Evolutionary conservation across 2,888 invertebrate species (phyloP), one percentile per base, ranked within the genome.

Genomic region (Deroplatys truncata): DNA sequence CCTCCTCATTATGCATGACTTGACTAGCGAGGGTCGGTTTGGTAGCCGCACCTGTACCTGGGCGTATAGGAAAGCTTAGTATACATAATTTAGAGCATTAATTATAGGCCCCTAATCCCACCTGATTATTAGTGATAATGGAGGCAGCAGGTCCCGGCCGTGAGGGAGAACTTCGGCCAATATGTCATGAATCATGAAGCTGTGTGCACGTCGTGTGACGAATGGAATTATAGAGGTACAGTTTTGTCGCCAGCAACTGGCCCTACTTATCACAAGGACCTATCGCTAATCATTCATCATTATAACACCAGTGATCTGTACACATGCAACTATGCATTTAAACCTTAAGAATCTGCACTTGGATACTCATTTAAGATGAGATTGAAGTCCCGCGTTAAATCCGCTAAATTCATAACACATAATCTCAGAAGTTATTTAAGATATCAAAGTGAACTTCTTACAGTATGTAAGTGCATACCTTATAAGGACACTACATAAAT

Each of bases 11-110:
- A 86, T 86, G 86, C 82, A 86, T 86, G 86, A 83, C 56, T 83
- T 35, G 87, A 3, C 87, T 29, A 72, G 56, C 56, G 56, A 72
- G 83, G 8, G 43, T 31, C 83, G 43, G 87, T 86, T 85, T 86
- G 86, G 43, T 86, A 3, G 31, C 31, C 31, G 87, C 89, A 87
- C 89, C 86, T 89, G 89, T 31, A 84, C 87, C 56, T 72, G 15
- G 20, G 82, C 87, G 72, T 86, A 20, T 31, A 83, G 87, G 89
- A 87, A 89, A 89, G 89, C 89, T 89, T 89, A 87, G 56, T 84
- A 29, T 89, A 89, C 89, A 89, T 89, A 89, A 89, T 89, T 89
- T 89, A 89, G 84, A 86, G 87, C 89, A 89, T 86, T 89, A 89
- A 89, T 89, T 89, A 86, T 86, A 89, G 56, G 89, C 84, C 9